Percentiles rank a stretch among this genome's conserved stretches.
Conservation (phyloP, 2,888 invertebrate species). For the Lepidocyrtoides sp. region DNA sequence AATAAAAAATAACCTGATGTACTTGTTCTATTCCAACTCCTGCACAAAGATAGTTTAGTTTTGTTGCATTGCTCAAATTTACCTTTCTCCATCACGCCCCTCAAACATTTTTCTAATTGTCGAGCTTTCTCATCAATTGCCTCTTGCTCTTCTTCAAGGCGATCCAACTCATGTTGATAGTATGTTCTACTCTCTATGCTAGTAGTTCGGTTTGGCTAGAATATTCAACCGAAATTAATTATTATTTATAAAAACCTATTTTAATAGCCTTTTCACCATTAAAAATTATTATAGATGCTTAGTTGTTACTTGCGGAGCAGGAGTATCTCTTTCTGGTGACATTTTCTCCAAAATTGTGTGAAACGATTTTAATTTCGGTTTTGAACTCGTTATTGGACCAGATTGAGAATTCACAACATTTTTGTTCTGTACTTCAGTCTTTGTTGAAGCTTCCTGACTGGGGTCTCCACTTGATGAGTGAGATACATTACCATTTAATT, state of each 20-base stretch:
- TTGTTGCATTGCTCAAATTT: constrained; percentile 69
- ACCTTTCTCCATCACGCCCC: constrained; percentile 94
- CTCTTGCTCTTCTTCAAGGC: constrained; percentile 93
- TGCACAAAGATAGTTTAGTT: neutral
- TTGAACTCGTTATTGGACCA: constrained; percentile 79
- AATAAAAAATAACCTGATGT: too few relatives aligned
- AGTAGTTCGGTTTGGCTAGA: constrained; percentile 63
- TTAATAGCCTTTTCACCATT: too few relatives aligned
- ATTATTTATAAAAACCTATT: too few relatives aligned
- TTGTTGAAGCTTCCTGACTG: constrained; percentile 63
- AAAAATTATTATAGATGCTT: too few relatives aligned
- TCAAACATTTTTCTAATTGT: constrained; percentile 93
- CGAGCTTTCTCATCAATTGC: constrained; percentile 97
- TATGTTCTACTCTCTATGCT: constrained; percentile 89
- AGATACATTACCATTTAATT: constrained; percentile 88
- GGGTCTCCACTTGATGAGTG: constrained; percentile 56
- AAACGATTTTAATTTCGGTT: constrained; percentile 89
- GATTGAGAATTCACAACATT: constrained; percentile 76
- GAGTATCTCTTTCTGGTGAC: constrained; percentile 87
- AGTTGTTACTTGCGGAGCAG: too few relatives aligned
- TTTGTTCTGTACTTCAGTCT: constrained; percentile 79
- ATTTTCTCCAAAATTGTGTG: constrained; percentile 87
- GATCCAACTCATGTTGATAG: constrained; percentile 96
- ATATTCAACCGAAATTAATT: too few relatives aligned
- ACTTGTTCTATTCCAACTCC: too few relatives aligned